Percentiles rank a stretch among this genome's conserved stretches.
phyloP scores from a whole-genome alignment of 2,888 invertebrate species.

The Leucoptera coffeella region DNA sequence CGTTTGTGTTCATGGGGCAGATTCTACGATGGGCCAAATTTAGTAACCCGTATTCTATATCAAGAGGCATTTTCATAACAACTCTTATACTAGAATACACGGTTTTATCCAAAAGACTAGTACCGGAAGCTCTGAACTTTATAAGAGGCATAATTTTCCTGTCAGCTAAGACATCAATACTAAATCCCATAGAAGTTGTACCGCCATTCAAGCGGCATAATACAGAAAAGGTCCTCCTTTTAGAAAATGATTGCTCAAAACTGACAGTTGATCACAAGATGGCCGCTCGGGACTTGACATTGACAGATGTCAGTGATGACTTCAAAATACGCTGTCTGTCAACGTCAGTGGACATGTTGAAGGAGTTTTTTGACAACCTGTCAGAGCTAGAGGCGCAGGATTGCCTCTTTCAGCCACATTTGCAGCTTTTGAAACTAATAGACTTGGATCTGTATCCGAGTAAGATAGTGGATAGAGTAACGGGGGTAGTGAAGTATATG shows the following conservation, averaged over 20 bases:
- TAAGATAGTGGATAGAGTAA: conserved; percentile 37
- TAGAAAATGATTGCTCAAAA: conserved; percentile 42
- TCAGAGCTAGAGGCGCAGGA: conserved; percentile 29
- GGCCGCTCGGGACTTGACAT: conserved; percentile 51
- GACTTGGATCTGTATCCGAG: conserved; percentile 58
- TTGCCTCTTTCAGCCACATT: conserved; percentile 48
- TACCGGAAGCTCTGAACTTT: conserved; percentile 77
- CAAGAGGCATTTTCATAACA: conserved; percentile 70
- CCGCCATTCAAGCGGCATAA: conserved; percentile 62
- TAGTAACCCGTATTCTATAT: conserved; percentile 59
- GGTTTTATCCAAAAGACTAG: conserved; percentile 68
- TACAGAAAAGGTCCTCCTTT: conserved; percentile 50
- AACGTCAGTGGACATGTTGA: conserved; percentile 48
- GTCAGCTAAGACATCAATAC: conserved; percentile 56
- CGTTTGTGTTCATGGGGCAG: conserved; percentile 75
- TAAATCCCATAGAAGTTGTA: conserved; percentile 56
- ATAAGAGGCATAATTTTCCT: conserved; percentile 70
- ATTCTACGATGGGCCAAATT: conserved; percentile 63
- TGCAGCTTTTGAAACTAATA: conserved; percentile 49
- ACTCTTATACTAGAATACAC: conserved; percentile 75
- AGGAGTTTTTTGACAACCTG: conserved; percentile 51
- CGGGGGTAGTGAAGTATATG: conserved; percentile 33
- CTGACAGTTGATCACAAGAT: conserved; percentile 29
- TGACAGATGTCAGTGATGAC: conserved; percentile 44
- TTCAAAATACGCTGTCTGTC: conserved; percentile 60